These are phyloP conservation scores for Halcyon smyrnensis DNA, from an alignment of 2,797 vertebrate genomes.

Conservation along the genomic window DNA sequence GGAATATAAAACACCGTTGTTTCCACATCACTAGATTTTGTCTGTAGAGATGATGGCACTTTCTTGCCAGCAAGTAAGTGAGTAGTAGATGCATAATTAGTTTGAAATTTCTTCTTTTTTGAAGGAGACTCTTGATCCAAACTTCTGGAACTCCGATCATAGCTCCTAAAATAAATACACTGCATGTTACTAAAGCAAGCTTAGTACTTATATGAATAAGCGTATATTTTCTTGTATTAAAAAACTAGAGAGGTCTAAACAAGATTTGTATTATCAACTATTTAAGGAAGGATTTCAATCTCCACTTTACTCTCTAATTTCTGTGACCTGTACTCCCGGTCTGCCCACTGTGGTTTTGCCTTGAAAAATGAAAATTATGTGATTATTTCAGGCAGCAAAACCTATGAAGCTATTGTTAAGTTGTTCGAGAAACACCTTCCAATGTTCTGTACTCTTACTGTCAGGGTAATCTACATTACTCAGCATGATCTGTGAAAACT, in stretches of 20 bases:
- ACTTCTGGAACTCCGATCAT: constrained; percentile 92
- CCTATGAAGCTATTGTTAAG: neutral
- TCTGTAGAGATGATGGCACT: constrained; percentile 92
- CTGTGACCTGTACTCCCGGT: neutral
- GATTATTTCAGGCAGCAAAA: neutral
- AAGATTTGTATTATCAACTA: neutral
- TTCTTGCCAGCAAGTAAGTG: constrained; percentile 93
- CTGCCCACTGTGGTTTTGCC: neutral
- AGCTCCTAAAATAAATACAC: constrained; percentile 82
- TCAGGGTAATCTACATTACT: neutral
- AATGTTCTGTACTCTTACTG: neutral
- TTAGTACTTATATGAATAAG: neutral
- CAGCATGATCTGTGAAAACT: neutral
- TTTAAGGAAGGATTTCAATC: neutral
- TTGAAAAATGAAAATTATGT: neutral
- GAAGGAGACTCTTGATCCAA: constrained; percentile 97
- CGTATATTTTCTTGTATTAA: neutral
- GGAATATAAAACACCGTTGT: constrained; percentile 99
- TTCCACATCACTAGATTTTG: constrained; percentile 93
- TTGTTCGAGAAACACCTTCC: neutral
- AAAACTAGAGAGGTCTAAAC: neutral
- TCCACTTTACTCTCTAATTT: neutral
- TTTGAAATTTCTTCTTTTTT: constrained; percentile 96
- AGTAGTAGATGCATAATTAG: constrained; percentile 90
- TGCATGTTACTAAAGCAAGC: neutral